These are phyloP conservation scores for Subacronicta megacephala DNA, from an alignment of 2,888 invertebrate genomes.

Conservation along the genomic window DNA sequence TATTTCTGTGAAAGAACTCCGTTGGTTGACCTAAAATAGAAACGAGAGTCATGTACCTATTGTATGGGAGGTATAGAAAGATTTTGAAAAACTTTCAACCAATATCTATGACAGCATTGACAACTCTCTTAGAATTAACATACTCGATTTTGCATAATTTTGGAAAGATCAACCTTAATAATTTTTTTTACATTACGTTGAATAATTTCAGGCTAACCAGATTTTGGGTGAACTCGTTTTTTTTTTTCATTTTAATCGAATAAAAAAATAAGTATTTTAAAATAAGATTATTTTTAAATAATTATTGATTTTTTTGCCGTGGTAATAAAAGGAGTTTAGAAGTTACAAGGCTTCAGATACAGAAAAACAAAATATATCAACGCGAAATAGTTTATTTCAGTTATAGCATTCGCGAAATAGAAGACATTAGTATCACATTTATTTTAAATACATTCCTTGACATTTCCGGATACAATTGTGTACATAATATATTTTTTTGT, in stretches of 20 bases:
- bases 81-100: no score
- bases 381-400: conserved; percentile 50
- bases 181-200: conserved; percentile 6
- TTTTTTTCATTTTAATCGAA: background rate
- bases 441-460: conserved; percentile 28
- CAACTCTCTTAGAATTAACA: no score
- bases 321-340: no score
- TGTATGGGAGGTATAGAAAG: no score
- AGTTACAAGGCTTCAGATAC: conserved; percentile 1
- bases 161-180: conserved; percentile 1
- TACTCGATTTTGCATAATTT: no score
- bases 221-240: conserved; percentile 51
- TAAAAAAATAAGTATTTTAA: background rate
- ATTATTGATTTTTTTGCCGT: no score
- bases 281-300: no score
- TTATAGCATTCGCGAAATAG: conserved; percentile 43
- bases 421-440: conserved; percentile 52
- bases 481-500: conserved; percentile 4
- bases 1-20: no score
- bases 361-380: conserved; percentile 36
- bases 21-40: no score
- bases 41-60: no score
- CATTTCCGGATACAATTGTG: conserved; percentile 14
- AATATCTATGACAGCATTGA: no score
- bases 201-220: conserved; percentile 11